Evolutionary conservation across 2,888 invertebrate species (phyloP).

Genomic region (Amiota minor): DNA sequence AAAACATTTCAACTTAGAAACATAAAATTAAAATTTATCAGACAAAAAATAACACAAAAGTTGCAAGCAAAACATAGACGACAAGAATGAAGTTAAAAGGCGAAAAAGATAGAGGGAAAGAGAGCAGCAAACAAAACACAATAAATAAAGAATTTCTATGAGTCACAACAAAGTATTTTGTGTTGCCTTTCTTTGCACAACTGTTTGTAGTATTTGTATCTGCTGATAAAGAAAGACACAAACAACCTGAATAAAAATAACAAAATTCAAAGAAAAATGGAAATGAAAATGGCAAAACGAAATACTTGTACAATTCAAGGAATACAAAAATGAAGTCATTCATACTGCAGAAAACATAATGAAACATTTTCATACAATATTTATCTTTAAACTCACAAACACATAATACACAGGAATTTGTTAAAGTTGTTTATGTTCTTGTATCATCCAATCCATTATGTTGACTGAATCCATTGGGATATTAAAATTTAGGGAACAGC

Average conservation of each 20-base stretch:
- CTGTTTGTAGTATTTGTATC: conserved; percentile 1
- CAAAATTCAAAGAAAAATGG: background rate
- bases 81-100: too few relatives aligned
- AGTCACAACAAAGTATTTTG: conserved; percentile 9
- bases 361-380: too few relatives aligned
- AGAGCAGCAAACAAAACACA: background rate
- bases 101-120: background rate
- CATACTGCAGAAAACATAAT: background rate
- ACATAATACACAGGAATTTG: too few relatives aligned
- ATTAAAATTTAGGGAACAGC: too few relatives aligned
- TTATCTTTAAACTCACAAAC: too few relatives aligned
- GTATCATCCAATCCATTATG: too few relatives aligned
- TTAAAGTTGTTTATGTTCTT: too few relatives aligned
- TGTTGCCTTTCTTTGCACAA: conserved; percentile 10
- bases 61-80: too few relatives aligned
- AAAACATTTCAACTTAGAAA: too few relatives aligned
- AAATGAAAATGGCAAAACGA: background rate
- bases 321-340: conserved; percentile 10
- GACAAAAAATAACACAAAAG: too few relatives aligned
- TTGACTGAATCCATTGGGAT: too few relatives aligned
- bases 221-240: conserved; percentile 6
- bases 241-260: background rate
- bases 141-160: conserved; percentile 7
- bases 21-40: too few relatives aligned
- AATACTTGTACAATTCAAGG: conserved; percentile 3